Evolutionary conservation across 2,888 invertebrate species (phyloP).

Genomic region (Ctenicera cuprea): DNA sequence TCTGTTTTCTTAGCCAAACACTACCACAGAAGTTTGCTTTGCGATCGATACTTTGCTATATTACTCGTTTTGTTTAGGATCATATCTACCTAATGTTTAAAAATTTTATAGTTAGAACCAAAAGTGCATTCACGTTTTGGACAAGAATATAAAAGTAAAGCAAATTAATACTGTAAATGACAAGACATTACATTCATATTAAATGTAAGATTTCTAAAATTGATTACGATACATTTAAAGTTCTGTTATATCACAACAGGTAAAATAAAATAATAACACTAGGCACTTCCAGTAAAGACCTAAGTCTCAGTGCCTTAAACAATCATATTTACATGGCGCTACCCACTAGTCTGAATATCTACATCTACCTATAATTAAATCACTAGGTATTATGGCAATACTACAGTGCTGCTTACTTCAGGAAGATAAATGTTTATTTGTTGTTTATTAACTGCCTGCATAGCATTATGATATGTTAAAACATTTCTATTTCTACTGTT

Average conservation of each 20-base stretch:
- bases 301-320: conserved; percentile 68
- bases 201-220: conserved; percentile 38
- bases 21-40: no score
- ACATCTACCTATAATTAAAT: conserved; percentile 42
- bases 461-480: conserved; percentile 53
- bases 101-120: neutral
- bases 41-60: no score
- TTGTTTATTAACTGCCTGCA: conserved; percentile 54
- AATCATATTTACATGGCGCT: conserved; percentile 57
- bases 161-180: conserved; percentile 33
- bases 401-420: conserved; percentile 67
- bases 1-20: no score
- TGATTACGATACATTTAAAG: conserved; percentile 49
- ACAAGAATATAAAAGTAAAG: conserved; percentile 16
- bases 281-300: conserved; percentile 69
- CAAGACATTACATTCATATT: conserved; percentile 32
- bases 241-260: conserved; percentile 67
- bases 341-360: conserved; percentile 40
- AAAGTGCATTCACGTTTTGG: conserved; percentile 24
- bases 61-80: no score
- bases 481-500: conserved; percentile 44
- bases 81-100: no score
- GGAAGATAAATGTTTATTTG: conserved; percentile 65
- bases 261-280: conserved; percentile 69
- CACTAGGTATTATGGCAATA: conserved; percentile 46